phyloP scores from a whole-genome alignment of 2,113 vertebrate species.

The Excalfactoria chinensis region DNA sequence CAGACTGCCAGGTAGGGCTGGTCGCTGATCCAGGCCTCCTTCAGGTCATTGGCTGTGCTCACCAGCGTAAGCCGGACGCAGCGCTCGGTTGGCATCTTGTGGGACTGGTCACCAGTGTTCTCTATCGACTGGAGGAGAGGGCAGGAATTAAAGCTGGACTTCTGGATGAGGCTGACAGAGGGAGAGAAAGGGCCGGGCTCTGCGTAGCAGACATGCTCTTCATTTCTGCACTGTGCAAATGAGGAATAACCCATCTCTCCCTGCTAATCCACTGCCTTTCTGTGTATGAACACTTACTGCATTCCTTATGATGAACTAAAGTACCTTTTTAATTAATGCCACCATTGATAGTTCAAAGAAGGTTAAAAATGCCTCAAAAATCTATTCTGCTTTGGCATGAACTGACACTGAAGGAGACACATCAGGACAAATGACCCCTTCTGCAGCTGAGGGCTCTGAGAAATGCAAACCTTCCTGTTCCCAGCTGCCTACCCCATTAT shows the following conservation, averaged over 20 bases:
- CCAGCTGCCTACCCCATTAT: not conserved
- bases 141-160: not conserved
- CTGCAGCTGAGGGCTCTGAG: not conserved
- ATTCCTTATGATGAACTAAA: not conserved
- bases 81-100: conserved; percentile 90
- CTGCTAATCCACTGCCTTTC: not conserved
- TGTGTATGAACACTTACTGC: not conserved
- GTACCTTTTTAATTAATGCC: not conserved
- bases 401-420: not conserved
- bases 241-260: not conserved
- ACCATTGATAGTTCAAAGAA: not conserved
- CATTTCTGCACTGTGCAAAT: not conserved
- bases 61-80: conserved; percentile 89
- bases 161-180: not conserved
- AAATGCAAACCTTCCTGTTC: not conserved
- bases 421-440: too few species aligned
- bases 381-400: not conserved
- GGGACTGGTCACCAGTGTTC: conserved; percentile 72
- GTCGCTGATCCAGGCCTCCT: conserved; percentile 91
- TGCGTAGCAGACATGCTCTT: fast-evolving
- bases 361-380: not conserved
- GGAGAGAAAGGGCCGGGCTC: not conserved
- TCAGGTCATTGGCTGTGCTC: conserved; percentile 84
- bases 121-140: conserved; percentile 14
- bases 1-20: conserved; percentile 85